Evolutionary conservation across 2,888 invertebrate genomes (phyloP), one percentile per base, ranked within the genome.

Genomic region (Timema podura): DNA sequence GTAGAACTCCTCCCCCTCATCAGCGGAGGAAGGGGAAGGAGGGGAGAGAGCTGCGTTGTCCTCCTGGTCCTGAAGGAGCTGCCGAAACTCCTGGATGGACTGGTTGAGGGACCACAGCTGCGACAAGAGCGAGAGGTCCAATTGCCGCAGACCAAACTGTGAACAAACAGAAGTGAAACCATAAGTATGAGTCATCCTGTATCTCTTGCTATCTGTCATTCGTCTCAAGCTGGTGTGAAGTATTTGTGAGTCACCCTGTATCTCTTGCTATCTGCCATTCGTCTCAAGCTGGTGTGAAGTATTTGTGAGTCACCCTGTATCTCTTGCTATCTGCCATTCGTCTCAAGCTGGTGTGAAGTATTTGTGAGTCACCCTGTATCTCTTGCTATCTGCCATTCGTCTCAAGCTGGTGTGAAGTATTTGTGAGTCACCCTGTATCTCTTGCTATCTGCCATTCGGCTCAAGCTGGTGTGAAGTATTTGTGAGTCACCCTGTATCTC

Each of bases 21-120:
- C 87, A 81, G 74, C 87, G 79, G 76, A 86, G 79, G 73, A 83
- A 76, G 76, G 86, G 76, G 80, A 87, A 78, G 77, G 86, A 0
- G 75, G 75, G 2, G 75, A 75, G 2, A 74, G 69, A 13, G 75
- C 69, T 77, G 82, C 86, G 80, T 78, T 84, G 77, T 77, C 87
- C 76, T 81, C 80, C 67, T 80, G 81, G 51, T 86, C 86, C 76
- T 87, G 86, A 72, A 90, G 81, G 74, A 90, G 85, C 75, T 88
- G 87, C 64, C 91, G 88, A 84, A 93, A 95, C 75, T 95, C 92
- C 77, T 95, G 93, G 80, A 96, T 95, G 59, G 94, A 91, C 81
- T 96, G 95, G 82, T 95, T 95, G 68, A 96, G 85, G 1, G 93
- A 90, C 94, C 95, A 95, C 74, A 96, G 85, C 82, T 96, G 96